A percentile compares a stretch with the other conserved stretches of the same genome.
Conservation (phyloP, 1,140 invertebrate genomes). For the Dreissena polymorpha region DNA sequence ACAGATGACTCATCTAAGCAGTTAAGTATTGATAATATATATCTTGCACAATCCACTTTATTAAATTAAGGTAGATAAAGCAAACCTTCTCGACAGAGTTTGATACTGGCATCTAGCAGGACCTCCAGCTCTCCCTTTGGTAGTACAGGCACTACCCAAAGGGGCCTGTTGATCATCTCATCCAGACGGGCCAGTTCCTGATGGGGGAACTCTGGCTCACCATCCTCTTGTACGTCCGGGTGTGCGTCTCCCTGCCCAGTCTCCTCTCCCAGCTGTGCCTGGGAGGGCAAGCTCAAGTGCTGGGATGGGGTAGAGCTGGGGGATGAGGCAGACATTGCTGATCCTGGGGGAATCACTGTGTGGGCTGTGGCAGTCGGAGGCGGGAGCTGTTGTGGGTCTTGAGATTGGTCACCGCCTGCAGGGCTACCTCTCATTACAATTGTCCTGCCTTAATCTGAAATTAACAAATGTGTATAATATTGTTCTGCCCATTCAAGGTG, state of each 20-base stretch:
- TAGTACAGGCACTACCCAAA: conserved; percentile 98
- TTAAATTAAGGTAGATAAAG: neutral
- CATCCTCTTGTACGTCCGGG: conserved; percentile 66
- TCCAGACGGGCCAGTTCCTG: conserved; percentile 92
- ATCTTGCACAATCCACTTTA: too few species aligned
- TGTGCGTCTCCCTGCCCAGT: conserved; percentile 66
- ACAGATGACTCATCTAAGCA: too few species aligned
- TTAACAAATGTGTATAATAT: too few species aligned
- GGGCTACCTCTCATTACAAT: conserved; percentile 78
- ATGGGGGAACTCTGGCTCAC: conserved; percentile 90
- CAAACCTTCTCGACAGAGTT: conserved; percentile 89
- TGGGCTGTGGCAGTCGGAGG: conserved; percentile 14
- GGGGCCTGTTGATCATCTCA: conserved; percentile 93
- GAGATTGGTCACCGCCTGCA: conserved; percentile 76
- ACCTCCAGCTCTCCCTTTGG: conserved; percentile 97
- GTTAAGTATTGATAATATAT: too few species aligned
- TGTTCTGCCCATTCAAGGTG: too few species aligned
- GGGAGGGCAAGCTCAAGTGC: neutral
- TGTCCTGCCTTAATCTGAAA: conserved; percentile 73
- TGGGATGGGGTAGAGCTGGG: neutral
- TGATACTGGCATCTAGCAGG: conserved; percentile 93
- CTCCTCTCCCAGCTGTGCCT: conserved; percentile 51
- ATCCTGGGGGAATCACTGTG: conserved; percentile 14
- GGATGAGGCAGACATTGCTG: neutral
- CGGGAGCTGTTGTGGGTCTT: conserved; percentile 64